Percentiles rank a stretch among this genome's conserved stretches.
Evolutionary conservation across 2,888 invertebrate genomes (phyloP).

Genomic region (Trissoscelio sp.): DNA sequence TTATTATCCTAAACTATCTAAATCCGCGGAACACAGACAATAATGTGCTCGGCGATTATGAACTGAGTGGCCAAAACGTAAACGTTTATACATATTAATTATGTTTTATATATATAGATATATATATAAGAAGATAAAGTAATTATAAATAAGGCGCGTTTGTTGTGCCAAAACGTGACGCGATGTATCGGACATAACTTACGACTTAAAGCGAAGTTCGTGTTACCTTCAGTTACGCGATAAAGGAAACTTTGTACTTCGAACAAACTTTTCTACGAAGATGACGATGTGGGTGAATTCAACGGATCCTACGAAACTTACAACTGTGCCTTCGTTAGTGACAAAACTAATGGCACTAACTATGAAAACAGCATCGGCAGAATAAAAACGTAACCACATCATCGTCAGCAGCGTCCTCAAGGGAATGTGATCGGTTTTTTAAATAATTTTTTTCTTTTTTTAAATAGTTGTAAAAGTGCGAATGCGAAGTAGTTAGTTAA

Average conservation of each 20-base stretch:
- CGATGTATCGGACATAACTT: constrained; percentile 67
- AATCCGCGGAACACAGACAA: constrained; percentile 81
- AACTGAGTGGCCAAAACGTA: constrained; percentile 83
- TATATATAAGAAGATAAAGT: constrained; percentile 71
- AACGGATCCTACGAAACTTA: constrained; percentile 77
- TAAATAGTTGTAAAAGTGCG: constrained; percentile 65
- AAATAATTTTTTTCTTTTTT: constrained; percentile 46
- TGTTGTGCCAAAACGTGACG: constrained; percentile 79
- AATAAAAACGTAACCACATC: constrained; percentile 71
- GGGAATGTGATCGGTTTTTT: constrained; percentile 68
- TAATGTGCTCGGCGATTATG: constrained; percentile 80
- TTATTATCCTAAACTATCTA: constrained; percentile 79
- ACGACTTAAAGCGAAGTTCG: constrained; percentile 67
- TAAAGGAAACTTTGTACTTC: constrained; percentile 61
- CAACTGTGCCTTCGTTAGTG: constrained; percentile 82
- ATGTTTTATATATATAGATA: constrained; percentile 76
- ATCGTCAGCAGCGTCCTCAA: constrained; percentile 74
- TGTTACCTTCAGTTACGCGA: constrained; percentile 71
- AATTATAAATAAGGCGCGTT: constrained; percentile 74
- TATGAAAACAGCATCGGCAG: constrained; percentile 73
- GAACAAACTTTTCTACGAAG: constrained; percentile 69
- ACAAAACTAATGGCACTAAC: constrained; percentile 73
- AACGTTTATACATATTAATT: constrained; percentile 82
- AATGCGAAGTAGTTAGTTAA: constrained; percentile 70
- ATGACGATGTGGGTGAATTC: constrained; percentile 64